Base-by-base conservation (phyloP, 2,797 vertebrate species). In the Momotus momota region DNA sequence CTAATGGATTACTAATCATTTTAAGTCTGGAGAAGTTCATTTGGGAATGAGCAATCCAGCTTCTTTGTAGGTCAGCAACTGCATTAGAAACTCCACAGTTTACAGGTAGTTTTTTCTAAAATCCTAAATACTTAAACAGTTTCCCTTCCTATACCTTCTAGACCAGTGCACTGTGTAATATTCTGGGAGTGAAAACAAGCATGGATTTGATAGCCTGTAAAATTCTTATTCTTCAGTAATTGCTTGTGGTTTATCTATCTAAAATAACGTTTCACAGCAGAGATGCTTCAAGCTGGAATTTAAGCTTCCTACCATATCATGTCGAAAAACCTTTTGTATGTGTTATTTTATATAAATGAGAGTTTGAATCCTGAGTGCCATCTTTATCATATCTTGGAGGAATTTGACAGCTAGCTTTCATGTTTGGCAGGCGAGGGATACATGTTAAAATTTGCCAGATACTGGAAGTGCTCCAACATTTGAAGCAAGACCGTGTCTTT, bases 381-480 rank as follows among this genome's bases (percentile, higher is more conserved):
- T 86, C 74, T 96, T 94, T 96, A 46, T 96, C 92, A 52, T 94
- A 94, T 96, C 93, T 93, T 52, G 85, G 88, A 96, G 93, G 95
- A 94, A 96, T 97, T 96, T 87, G 94, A 92, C 91, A 95, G 94
- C 93, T 94, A 86, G 93, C 78, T 95, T 90, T 97, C 93, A 86
- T 86, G 78, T 94, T 96, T 97, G 94, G 88, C 95, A 92, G 92
- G 40, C 88, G 41, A 52, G 29, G 86, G 94, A 96, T 96, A 83
- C 90, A 83, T 94, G 88, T 93, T 94, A 94, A 96, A 96, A 91
- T 94, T 89, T 93, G 89, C 89, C 86, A 91, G 95, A 88, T 95
- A 54, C 91, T 97, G 92, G 97, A 97, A 96, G 74, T 55, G 80
- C 52, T 96, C 94, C 90, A 97, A 16, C 87, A 22, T 86, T 90